Conservation (phyloP, 35 echinoderm and acorn worm genomes). For the Ptychodera flava region DNA sequence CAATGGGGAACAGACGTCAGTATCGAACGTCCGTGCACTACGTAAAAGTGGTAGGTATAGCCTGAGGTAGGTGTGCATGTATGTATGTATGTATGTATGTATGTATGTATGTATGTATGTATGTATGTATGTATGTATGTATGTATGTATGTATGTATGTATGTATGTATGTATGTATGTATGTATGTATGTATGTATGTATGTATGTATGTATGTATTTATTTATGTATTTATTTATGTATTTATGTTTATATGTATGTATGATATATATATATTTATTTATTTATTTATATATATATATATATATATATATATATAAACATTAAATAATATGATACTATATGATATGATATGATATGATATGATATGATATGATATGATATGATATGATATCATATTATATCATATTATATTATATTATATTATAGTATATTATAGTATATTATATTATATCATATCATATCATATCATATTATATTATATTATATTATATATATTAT, state of each 20-base stretch:
- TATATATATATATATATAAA: not conserved
- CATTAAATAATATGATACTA: too few relatives aligned
- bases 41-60: too few relatives aligned
- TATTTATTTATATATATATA: not conserved
- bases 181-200: not conserved
- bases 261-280: not conserved
- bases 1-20: too few relatives aligned
- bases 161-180: not conserved
- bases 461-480: too few relatives aligned
- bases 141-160: not conserved
- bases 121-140: not conserved
- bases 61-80: not conserved
- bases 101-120: not conserved
- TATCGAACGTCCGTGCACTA: too few relatives aligned
- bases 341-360: too few relatives aligned
- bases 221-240: not conserved
- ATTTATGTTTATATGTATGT: not conserved
- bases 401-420: too few relatives aligned
- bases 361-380: too few relatives aligned
- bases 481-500: too few relatives aligned
- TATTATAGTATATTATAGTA: too few relatives aligned
- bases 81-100: conserved; percentile 2
- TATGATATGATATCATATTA: too few relatives aligned
- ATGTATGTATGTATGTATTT: not conserved
- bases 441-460: too few relatives aligned